Evolutionary conservation across 2,113 vertebrate species (phyloP).

Genomic region (Gasterosteus nipponicus): DNA sequence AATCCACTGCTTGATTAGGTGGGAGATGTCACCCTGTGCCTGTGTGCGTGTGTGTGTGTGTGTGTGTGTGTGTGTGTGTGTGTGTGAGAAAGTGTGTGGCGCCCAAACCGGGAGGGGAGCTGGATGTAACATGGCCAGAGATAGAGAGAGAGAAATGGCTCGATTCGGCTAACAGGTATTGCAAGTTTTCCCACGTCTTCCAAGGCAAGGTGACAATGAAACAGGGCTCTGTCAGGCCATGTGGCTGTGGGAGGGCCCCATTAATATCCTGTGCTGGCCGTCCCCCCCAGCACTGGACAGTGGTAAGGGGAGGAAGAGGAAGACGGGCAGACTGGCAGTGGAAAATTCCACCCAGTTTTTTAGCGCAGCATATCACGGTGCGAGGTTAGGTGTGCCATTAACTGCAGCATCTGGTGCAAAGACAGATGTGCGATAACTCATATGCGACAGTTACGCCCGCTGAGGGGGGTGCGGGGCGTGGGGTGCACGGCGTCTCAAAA

Average conservation of each 20-base stretch:
- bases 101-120: not conserved
- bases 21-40: conserved; percentile 77
- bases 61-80: conserved; percentile 58
- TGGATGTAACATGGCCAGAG: conserved; percentile 38
- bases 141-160: conserved; percentile 55
- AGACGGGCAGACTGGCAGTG: conserved; percentile 27
- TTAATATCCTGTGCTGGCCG: conserved; percentile 74
- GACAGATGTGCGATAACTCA: conserved; percentile 70
- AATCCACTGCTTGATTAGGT: conserved; percentile 84
- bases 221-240: conserved; percentile 63
- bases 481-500: conserved; percentile 42
- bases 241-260: conserved; percentile 66
- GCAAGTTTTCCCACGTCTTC: conserved; percentile 77
- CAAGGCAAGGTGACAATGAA: conserved; percentile 80
- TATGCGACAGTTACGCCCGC: conserved; percentile 60
- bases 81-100: conserved; percentile 7
- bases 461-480: conserved; percentile 12
- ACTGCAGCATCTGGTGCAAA: conserved; percentile 69
- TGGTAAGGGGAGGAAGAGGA: conserved; percentile 5
- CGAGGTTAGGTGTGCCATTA: conserved; percentile 72
- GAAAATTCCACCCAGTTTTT: conserved; percentile 65
- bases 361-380: conserved; percentile 35
- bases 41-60: conserved; percentile 64
- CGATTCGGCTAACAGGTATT: conserved; percentile 75
- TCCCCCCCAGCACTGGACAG: conserved; percentile 53